A percentile compares a stretch with the other conserved stretches of the same genome.
Conservation (phyloP, 1,140 invertebrate genomes). For the Gonatopus flavifemur region DNA sequence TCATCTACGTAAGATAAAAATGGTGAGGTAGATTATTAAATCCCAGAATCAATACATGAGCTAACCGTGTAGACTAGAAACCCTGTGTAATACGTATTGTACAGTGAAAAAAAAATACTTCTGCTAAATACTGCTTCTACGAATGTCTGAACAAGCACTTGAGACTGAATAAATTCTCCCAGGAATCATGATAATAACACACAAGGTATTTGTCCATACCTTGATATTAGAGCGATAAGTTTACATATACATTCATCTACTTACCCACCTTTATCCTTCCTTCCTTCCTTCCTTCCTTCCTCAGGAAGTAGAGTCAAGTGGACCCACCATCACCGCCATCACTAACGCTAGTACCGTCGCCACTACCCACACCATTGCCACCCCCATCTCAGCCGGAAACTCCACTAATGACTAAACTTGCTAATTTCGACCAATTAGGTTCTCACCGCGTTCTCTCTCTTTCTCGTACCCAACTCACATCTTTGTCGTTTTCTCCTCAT, state of each 20-base stretch:
- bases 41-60: too few relatives aligned
- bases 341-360: too few relatives aligned
- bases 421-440: constrained; percentile 60
- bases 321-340: constrained; percentile 36
- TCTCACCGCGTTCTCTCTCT: constrained; percentile 27
- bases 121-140: too few relatives aligned
- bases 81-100: too few relatives aligned
- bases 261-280: constrained; percentile 1
- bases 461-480: constrained; percentile 17
- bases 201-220: too few relatives aligned
- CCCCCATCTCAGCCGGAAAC: constrained; percentile 40
- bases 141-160: too few relatives aligned
- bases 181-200: too few relatives aligned
- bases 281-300: constrained; percentile 46
- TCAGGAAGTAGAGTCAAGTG: constrained; percentile 54
- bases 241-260: constrained; percentile 15
- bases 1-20: too few relatives aligned
- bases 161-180: too few relatives aligned
- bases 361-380: constrained; percentile 7
- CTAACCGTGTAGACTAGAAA: too few relatives aligned
- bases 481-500: constrained; percentile 12
- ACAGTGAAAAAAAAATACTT: too few relatives aligned
- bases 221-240: constrained; percentile 12
- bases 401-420: constrained; percentile 60
- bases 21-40: too few relatives aligned